A percentile compares a stretch with the other conserved stretches of the same genome.
phyloP scores from a whole-genome alignment of 2,113 vertebrate species.

The Copsychus sechellarum region DNA sequence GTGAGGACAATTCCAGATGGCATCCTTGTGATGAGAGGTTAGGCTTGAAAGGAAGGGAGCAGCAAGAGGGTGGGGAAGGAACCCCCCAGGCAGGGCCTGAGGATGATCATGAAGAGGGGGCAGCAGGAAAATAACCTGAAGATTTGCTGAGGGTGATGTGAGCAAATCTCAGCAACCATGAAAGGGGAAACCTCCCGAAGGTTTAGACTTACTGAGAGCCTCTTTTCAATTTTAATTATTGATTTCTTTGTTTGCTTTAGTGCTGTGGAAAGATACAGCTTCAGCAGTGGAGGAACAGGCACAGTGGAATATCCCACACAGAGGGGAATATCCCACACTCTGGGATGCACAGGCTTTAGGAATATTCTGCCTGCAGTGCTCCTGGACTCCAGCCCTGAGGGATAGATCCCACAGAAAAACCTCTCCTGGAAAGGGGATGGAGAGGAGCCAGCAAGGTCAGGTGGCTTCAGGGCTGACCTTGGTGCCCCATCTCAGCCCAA shows the following conservation, averaged over 20 bases:
- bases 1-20: not conserved
- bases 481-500: not conserved
- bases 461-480: not conserved
- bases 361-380: not conserved
- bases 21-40: not conserved
- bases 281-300: not conserved
- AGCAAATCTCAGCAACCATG: not conserved
- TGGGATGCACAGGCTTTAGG: not conserved
- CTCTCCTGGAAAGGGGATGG: not conserved
- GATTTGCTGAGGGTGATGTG: not conserved
- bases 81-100: not conserved
- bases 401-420: accelerated
- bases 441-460: not conserved
- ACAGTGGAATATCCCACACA: not conserved
- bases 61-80: not conserved
- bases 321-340: not conserved
- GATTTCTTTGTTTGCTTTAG: not conserved
- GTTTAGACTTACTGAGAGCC: not conserved
- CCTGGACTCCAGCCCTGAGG: not conserved
- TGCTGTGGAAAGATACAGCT: not conserved
- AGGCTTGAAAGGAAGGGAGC: not conserved
- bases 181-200: not conserved
- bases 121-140: not conserved
- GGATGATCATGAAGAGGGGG: not conserved
- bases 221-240: not conserved